Evolutionary conservation across 2,888 invertebrate genomes (phyloP), one percentile per base, ranked within the genome.

Genomic region (Drosophila longiperda): DNA sequence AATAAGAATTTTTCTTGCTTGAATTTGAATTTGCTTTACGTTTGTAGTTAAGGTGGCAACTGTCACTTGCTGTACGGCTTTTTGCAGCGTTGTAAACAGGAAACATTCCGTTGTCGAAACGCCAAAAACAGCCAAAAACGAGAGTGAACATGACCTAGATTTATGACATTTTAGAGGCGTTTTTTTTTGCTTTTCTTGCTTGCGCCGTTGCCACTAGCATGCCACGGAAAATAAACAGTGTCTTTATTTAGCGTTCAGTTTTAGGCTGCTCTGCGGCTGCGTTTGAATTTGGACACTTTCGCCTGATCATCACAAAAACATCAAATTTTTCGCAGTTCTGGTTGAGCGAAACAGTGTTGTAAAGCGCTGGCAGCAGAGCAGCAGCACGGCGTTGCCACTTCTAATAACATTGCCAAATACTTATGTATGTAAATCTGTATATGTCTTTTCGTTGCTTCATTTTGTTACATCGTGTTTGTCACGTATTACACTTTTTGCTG

Each of bases 81-180:
- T 48, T 45, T 59, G 52, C 58, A 68, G 53, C 64, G 57, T 60
- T 53, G 67, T 52, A 67, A 76, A 73, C 63, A 52, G 66, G 54
- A 38, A 69, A 64, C 60, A 49, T 42, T 23, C 17, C 55, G 50
- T 12, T n/a, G 26, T 34, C 38, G 20, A 40, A 48, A 53, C 40
- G 59, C 42, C 26, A 26, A 26, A 26, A 64, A 52, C 67, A 33
- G 68, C 57, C 45, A 75, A 66, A 66, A 83, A 70, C 66, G 77
- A 74, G 77, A 74, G 64, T 86, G 73, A 63, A 68, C 40, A 57
- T 83, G 80, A 80, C 80, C 80, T 66, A 83, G 83, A 83, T 80
- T 72, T 65, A 50, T 23, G 36, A 29, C 20, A 61, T 67, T 60
- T 58, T 53, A 55, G 20, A 55, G 34, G 54, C 42, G 32, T 65